Base-by-base conservation (phyloP, 2,113 vertebrate species). In the Zapornia atra region DNA sequence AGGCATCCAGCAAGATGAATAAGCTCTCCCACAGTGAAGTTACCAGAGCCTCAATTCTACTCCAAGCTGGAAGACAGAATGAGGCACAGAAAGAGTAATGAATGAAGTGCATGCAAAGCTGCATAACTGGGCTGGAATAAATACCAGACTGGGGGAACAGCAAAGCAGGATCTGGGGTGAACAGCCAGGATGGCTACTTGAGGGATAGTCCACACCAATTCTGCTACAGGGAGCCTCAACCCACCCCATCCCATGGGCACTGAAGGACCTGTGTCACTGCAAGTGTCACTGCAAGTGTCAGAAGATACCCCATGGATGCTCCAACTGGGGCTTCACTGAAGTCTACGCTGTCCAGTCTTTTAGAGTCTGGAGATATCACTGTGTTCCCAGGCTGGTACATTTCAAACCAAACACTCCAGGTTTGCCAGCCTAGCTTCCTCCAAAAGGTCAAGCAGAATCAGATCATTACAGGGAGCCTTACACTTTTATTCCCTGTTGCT, bases 31-130 rank as follows among this genome's bases (percentile, higher is more conserved):
- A 92, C 86, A 88, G 90, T 95, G 95, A 96, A 75, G 95, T 93
- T 96, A 97, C 86, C 96, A 97, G 94, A 96, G 72, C 96, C 95
- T 92, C 86, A 96, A 92, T 79, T 92, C 80, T 97, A 90, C 94
- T 96, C 96, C 95, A 92, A 95, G 96, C 96, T 97, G 95, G 95
- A 96, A 90, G 88, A 96, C 94, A 96, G 96, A 96, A 96, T 76
- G 96, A 97, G 96, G 96, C 91, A 96, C 92, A 97, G 96, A 97
- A 88, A 97, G 88, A 96, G n/a, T 57, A 92, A 96, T 92, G 96
- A 96, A 95, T 59, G 94, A 96, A 83, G 70, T 44, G 82, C 10
- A 7, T 83, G 96, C 88, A 84, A 88, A 95, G 94, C 95, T 65
- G 90, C 19, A 4, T 77, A 75, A 83, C 69, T 86, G 90, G 65